Base-by-base conservation (phyloP, 35 echinoderm and acorn worm species). In the Lytechinus pictus region DNA sequence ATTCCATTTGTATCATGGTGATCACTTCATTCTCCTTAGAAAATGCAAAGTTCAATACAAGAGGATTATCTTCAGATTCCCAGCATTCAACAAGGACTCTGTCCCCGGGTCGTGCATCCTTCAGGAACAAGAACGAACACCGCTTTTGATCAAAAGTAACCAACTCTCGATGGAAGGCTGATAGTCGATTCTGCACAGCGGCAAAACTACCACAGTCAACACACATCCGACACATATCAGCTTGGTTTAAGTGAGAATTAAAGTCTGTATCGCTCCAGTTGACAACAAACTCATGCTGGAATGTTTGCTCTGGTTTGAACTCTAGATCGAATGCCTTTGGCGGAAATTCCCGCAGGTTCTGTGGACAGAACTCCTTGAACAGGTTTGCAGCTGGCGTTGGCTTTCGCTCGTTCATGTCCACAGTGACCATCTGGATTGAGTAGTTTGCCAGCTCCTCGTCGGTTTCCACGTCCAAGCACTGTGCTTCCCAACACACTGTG, bases 221-320 rank as follows among this genome's bases (percentile, higher is more conserved):
- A 24, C 92, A 93, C 92, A 93, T 93, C 28, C 92, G 92, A 10
- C 28, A 27, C 53, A 93, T 93, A 57, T 93, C 92, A 11, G 92
- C 92, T 57, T 93, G 92, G 27, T 93, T 93, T 11, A 93, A 54
- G 27, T 93, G 92, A 54, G 92, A 93, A 54, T 93, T 93, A 54
- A 93, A 93, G 92, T 93, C 92, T 13, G 92, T 93, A 44, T 93
- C 92, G 53, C 92, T 93, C 92, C 92, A 93, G n/a, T 93, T 93
- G 53, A 93, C 92, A 19, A 93, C 92, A 54, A 93, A 93, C 29
- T 33, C 28, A 93, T 93, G 92, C 55, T 57, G 16, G 92, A 55
- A 93, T 10, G 92, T 54, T 53, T 9, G 55, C 92, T 93, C 92
- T 27, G 92, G 92, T 54, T 93, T 93, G 54, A 93, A 93, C 54